phyloP scores from a whole-genome alignment of 2,888 invertebrate species.

The Megalurothrips usitatus region DNA sequence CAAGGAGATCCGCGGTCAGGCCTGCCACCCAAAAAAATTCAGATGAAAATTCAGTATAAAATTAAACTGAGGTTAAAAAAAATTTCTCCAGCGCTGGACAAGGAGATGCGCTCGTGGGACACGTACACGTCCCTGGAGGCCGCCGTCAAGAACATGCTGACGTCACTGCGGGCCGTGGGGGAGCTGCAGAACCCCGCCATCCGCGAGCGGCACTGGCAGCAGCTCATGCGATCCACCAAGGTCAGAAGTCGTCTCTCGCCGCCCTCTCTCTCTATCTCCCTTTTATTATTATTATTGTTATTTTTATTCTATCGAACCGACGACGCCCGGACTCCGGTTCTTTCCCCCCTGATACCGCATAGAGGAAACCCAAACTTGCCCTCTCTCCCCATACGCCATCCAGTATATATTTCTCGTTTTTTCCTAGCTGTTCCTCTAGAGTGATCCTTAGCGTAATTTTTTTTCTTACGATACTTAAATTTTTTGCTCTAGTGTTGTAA shows the following conservation, averaged over 20 bases:
- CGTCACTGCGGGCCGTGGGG: constrained; percentile 88
- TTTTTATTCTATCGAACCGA: no score
- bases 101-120: constrained; percentile 95
- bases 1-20: constrained; percentile 72
- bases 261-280: no score
- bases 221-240: constrained; percentile 94
- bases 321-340: no score
- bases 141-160: constrained; percentile 93
- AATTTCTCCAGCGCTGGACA: constrained; percentile 63
- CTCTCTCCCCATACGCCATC: no score
- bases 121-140: constrained; percentile 83
- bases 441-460: background rate
- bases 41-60: background rate
- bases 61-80: background rate
- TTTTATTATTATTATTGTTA: no score
- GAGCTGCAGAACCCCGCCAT: constrained; percentile 96
- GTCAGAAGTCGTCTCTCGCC: constrained; percentile 49
- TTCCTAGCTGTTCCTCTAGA: background rate
- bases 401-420: background rate
- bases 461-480: background rate
- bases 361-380: no score
- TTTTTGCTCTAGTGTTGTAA: background rate
- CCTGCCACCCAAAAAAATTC: background rate
- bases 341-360: no score
- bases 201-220: constrained; percentile 93